Base-by-base conservation (phyloP, 2,113 vertebrate genomes). In the Oncorhynchus kisutch region DNA sequence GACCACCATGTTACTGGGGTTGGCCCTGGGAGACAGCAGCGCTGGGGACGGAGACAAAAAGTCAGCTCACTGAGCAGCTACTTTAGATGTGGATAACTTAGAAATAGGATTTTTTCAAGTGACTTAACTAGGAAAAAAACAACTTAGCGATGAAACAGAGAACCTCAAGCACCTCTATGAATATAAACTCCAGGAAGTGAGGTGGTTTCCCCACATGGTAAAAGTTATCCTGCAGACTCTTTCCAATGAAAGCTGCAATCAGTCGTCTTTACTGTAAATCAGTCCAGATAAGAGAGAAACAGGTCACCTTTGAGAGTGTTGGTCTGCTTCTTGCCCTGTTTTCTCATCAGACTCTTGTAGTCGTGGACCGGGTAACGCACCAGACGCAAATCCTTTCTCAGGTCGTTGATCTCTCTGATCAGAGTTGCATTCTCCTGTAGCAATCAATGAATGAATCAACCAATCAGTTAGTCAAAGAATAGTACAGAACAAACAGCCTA, bases 361-460 rank as follows among this genome's bases (percentile, higher is more conserved):
- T 60, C 39, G 24, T 70, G 24, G 18, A 60, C 67, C 49, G 48
- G 45, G 22, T 51, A 66, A 20, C 74, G 74, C 5, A 57, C 25
- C 51, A 31, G 3, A 14, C 27, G 24, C 62, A 74, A 34, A 39
- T 67, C 62, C 3, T 16, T 3, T 29, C 73, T 74, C 60, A 74
- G 24, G 22, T 67, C 64, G 18, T 74, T 74, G 20, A 74, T 74
- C 13, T 74, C 73, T 59, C 74, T 70, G 60, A 74, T 65, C 39
- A 74, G 39, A 29, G 39, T 65, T 14, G n/a, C 62, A 39, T 74
- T 74, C 60, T 74, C 73, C 73, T 74, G 24, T n/a, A 18, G 8
- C 9, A 45, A 45, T 45, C 39, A 45, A 45, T 45, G 39, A 39
- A 39, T 48, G 60, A 45, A 14, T 64, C 20, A 64, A 49, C 14